These are phyloP conservation scores for Drosophila mercatorum DNA, from an alignment of 2,888 invertebrate species.

Conservation along the genomic window DNA sequence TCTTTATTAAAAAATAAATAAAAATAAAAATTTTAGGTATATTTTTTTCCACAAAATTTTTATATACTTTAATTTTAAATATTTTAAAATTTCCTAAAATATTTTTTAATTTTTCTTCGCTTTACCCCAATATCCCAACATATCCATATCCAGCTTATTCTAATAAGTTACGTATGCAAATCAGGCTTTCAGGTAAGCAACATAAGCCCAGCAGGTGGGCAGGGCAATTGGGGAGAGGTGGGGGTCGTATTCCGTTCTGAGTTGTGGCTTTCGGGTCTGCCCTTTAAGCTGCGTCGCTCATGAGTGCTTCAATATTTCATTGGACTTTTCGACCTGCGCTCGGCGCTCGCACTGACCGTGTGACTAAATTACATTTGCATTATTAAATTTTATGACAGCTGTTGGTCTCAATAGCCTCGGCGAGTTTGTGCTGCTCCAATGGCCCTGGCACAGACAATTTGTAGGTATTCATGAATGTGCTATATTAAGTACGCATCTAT, in stretches of 20 bases:
- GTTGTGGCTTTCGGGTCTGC: constrained; percentile 3
- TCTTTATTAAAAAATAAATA: too few relatives aligned
- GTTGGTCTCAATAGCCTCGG: constrained; percentile 36
- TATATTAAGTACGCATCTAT: neutral
- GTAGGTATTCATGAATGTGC: neutral
- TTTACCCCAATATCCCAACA: neutral
- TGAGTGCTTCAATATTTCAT: constrained; percentile 13
- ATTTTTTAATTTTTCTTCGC: too few relatives aligned
- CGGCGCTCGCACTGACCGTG: constrained; percentile 54
- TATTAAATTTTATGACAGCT: constrained; percentile 83
- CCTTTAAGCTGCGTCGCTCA: constrained; percentile 4
- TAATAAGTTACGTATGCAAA: neutral
- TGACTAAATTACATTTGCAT: constrained; percentile 83
- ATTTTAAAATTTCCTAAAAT: too few relatives aligned
- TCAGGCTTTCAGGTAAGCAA: neutral
- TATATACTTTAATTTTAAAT: too few relatives aligned
- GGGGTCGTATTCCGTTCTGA: neutral
- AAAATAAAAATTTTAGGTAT: too few relatives aligned
- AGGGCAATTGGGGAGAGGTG: neutral
- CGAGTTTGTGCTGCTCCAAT: neutral
- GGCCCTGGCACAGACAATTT: constrained; percentile 1
- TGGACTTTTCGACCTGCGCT: constrained; percentile 21
- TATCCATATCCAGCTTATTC: neutral
- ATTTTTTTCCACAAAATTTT: too few relatives aligned
- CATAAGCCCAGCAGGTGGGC: neutral